phyloP scores from a whole-genome alignment of 1,140 invertebrate species.

The Hylyphantes graminicola region DNA sequence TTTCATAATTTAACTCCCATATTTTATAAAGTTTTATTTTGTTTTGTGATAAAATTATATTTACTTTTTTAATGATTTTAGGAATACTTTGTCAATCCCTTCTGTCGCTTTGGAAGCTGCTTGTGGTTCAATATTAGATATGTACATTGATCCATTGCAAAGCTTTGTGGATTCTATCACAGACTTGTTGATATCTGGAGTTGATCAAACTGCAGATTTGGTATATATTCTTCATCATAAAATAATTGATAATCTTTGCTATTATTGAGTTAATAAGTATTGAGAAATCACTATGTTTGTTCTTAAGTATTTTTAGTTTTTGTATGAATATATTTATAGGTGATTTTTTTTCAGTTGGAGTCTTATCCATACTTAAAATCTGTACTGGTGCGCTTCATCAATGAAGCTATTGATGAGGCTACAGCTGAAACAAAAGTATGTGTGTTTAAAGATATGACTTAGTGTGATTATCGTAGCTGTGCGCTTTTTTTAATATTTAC shows the following conservation, averaged over 20 bases:
- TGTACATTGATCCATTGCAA: not conserved
- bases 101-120: not conserved
- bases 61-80: not conserved
- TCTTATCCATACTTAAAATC: not conserved
- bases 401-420: slow-evolving; percentile 3
- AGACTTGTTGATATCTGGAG: not conserved
- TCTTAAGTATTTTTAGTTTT: not conserved
- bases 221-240: slow-evolving; percentile 1
- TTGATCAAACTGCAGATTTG: slow-evolving; percentile 13
- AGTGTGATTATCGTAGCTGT: not conserved
- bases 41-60: not conserved
- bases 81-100: slow-evolving; percentile 2
- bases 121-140: slow-evolving; percentile 3
- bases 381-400: not conserved
- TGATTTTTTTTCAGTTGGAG: not conserved
- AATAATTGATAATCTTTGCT: not conserved
- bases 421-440: slow-evolving; percentile 2
- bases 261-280: not conserved
- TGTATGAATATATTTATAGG: not conserved
- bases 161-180: slow-evolving; percentile 6
- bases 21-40: not conserved
- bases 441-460: not conserved
- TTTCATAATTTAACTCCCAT: no score
- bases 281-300: not conserved
- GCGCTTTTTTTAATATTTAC: not conserved